Evolutionary conservation across 2,888 invertebrate genomes (phyloP).

Genomic region (Lampropteryx suffumata): DNA sequence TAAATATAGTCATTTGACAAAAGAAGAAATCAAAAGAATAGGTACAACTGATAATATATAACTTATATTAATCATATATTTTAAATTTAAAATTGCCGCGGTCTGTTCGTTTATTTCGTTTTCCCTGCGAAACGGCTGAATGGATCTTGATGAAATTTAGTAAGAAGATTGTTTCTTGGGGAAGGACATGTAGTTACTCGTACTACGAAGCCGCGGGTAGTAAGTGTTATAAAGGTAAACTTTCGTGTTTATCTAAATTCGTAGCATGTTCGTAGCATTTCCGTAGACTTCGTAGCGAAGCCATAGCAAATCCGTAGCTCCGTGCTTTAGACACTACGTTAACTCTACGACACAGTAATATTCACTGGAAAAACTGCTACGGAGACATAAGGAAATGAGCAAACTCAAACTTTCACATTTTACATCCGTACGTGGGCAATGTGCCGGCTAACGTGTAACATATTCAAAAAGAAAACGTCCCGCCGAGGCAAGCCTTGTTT

Average conservation of each 20-base stretch:
- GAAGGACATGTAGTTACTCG: no score
- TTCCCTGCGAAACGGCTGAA: no score
- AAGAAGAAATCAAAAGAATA: no score
- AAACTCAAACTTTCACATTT: constrained; percentile 56
- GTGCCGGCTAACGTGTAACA: constrained; percentile 60
- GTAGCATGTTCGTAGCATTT: constrained; percentile 9
- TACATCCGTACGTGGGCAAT: constrained; percentile 55
- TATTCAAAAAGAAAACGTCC: constrained; percentile 73
- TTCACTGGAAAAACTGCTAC: constrained; percentile 22
- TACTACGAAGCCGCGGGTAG: no score
- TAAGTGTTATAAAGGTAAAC: no score
- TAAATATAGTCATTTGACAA: no score
- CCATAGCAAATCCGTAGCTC: constrained; percentile 21
- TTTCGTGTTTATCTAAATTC: not conserved
- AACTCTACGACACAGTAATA: constrained; percentile 5
- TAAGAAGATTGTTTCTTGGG: no score
- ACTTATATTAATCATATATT: no score
- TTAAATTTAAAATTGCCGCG: no score
- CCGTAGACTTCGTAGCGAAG: constrained; percentile 26
- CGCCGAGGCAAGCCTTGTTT: constrained; percentile 74
- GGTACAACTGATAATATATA: no score
- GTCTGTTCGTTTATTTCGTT: no score
- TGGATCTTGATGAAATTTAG: no score
- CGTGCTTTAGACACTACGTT: constrained; percentile 8
- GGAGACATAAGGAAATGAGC: constrained; percentile 43